Percentiles rank a stretch among this genome's conserved stretches.
Conservation (phyloP, 2,888 invertebrate species). For the Nomada fabriciana region DNA sequence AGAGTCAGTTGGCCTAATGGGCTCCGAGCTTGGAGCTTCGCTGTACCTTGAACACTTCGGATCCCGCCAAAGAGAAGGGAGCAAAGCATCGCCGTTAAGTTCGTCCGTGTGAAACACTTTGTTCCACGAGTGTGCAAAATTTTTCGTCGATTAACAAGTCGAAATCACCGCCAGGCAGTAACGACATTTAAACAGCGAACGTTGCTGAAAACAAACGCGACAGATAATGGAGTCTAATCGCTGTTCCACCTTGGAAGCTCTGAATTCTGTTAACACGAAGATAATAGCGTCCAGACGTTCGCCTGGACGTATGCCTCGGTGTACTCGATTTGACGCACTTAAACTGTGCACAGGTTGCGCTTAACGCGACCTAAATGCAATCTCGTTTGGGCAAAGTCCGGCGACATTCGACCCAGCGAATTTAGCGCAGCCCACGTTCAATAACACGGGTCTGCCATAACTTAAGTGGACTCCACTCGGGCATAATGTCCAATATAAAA, state of each 20-base stretch:
- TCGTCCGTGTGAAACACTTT: background rate
- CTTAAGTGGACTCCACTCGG: background rate
- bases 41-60: background rate
- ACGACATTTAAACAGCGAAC: no score
- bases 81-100: background rate
- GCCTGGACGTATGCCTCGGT: background rate
- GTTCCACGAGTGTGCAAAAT: no score
- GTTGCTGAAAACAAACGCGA: no score
- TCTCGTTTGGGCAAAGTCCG: constrained; percentile 3
- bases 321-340: background rate
- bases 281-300: background rate
- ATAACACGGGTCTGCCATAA: background rate
- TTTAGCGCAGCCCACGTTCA: constrained; percentile 4
- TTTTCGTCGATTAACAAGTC: no score
- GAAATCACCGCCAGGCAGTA: no score
- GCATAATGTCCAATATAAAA: background rate
- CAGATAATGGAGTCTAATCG: no score
- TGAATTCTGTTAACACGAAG: background rate
- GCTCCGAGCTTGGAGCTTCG: background rate
- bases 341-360: background rate
- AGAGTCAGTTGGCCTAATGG: background rate
- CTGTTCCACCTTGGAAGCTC: no score
- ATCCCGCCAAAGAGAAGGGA: no score
- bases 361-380: background rate
- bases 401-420: background rate